Evolutionary conservation across 2,797 vertebrate genomes (phyloP).

Genomic region (Staurois parvus): DNA sequence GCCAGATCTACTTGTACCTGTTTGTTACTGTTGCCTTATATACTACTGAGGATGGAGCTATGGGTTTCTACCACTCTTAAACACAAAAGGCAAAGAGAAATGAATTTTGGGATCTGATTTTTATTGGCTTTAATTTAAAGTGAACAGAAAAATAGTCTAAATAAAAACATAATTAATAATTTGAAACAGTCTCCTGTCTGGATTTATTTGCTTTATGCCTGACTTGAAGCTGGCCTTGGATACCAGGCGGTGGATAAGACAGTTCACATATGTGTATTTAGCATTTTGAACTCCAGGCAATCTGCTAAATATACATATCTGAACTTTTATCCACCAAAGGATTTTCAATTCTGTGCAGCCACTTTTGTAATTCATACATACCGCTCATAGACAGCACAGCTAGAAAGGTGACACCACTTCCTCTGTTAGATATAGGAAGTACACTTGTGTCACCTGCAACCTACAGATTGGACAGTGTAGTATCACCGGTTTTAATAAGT

Average conservation of each 20-base stretch:
- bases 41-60: conserved; percentile 83
- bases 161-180: conserved; percentile 58
- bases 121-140: conserved; percentile 62
- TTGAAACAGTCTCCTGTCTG: conserved; percentile 18
- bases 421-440: too few relatives aligned
- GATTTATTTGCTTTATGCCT: neutral
- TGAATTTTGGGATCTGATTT: conserved; percentile 52
- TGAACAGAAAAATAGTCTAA: conserved; percentile 54
- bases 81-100: conserved; percentile 44
- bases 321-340: too few relatives aligned
- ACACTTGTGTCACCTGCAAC: too few relatives aligned
- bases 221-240: neutral
- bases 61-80: conserved; percentile 63
- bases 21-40: conserved; percentile 87
- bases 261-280: too few relatives aligned
- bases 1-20: conserved; percentile 14
- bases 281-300: too few relatives aligned
- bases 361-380: too few relatives aligned
- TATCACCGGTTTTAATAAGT: too few relatives aligned
- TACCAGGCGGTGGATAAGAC: too few relatives aligned
- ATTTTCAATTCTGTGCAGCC: too few relatives aligned
- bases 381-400: neutral
- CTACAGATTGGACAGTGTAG: too few relatives aligned
- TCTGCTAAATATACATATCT: too few relatives aligned
- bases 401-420: too few relatives aligned